Percentiles rank a stretch among this genome's conserved stretches.
Conservation (phyloP, 2,888 invertebrate genomes). For the Meteorus cinctellus region DNA sequence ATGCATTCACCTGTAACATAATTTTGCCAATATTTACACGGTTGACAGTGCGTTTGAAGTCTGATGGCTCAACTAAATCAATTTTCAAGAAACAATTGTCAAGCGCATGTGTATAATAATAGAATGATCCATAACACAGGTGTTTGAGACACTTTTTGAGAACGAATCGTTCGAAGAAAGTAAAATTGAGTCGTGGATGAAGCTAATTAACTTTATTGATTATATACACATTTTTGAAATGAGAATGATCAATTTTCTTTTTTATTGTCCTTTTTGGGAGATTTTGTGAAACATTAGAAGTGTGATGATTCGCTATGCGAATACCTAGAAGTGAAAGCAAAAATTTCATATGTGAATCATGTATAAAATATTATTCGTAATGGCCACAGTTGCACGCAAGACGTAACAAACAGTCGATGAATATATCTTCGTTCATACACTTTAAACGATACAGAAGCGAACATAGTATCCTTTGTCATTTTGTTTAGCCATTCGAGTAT, state of each 20-base stretch:
- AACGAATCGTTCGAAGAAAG: constrained; percentile 2
- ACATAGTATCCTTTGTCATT: background rate
- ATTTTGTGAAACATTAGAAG: constrained; percentile 1
- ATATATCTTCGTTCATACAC: constrained; percentile 4
- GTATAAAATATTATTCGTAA: background rate
- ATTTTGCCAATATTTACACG: background rate
- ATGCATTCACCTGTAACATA: constrained; percentile 1
- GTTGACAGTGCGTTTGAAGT: background rate
- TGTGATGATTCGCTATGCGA: too few relatives aligned
- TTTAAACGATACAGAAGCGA: background rate
- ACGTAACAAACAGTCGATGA: background rate
- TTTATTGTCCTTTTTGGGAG: constrained; percentile 11
- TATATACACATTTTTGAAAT: constrained; percentile 8
- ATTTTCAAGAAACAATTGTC: background rate
- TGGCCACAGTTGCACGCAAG: background rate
- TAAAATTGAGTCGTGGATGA: background rate
- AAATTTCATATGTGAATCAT: constrained; percentile 8
- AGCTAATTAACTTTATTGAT: background rate
- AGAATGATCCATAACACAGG: background rate
- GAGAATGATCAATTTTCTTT: constrained; percentile 13
- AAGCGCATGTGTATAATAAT: constrained; percentile 1
- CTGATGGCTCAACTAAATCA: background rate
- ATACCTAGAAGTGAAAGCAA: too few relatives aligned
- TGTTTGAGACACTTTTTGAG: background rate
- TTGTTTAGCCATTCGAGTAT: background rate